Evolutionary conservation across 92 coral and sea anemone species (phyloP), one percentile per base, ranked within the genome.

Genomic region (Bergia puertoricense): DNA sequence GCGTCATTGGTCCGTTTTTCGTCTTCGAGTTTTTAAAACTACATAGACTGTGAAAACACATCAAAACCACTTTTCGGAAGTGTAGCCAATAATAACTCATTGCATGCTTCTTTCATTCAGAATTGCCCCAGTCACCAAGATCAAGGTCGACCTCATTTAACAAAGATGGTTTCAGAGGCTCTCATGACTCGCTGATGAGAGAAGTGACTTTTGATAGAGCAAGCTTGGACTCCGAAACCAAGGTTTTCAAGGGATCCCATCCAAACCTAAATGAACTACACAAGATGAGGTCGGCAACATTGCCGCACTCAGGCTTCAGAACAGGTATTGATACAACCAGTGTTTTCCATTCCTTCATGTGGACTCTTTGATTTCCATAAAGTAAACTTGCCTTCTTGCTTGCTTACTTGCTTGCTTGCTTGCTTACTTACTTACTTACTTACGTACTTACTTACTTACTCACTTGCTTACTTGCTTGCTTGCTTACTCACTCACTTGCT

Each of bases 301-400:
- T 95, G 68, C 96, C 96, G 38, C 89, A 85, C 36, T 85, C 90
- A 4, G 92, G 95, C 43, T 95, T 93, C 88, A 91, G 98, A 92
- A 86, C 90, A 93, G 98, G 98, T 95, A 81, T 23, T 59, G 51
- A 59, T 39, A 20, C 6, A 16, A 62, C 16, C 30, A 16, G n/a
- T 62, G 7, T 13, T 62, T 22, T 62, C 30, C 69, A 62, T 62
- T 22, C 69, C 69, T 62, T 22, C 20, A 0, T 23, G 69, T 62
- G 30, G 69, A 15, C 20, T 62, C 69, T 62, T 18, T 4, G n/a
- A 20, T 6, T 62, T 62, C 23, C 15, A 51, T 16, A 54, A 54
- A 54, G 16, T 8, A 54, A 54, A 13, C 59, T 54, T 54, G 9
- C 9, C 0, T 6, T 2, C 22, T 4, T 2, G 22, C 2, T 18